Evolutionary conservation across 2,113 vertebrate species (phyloP).

Genomic region (Burhinus bistriatus): DNA sequence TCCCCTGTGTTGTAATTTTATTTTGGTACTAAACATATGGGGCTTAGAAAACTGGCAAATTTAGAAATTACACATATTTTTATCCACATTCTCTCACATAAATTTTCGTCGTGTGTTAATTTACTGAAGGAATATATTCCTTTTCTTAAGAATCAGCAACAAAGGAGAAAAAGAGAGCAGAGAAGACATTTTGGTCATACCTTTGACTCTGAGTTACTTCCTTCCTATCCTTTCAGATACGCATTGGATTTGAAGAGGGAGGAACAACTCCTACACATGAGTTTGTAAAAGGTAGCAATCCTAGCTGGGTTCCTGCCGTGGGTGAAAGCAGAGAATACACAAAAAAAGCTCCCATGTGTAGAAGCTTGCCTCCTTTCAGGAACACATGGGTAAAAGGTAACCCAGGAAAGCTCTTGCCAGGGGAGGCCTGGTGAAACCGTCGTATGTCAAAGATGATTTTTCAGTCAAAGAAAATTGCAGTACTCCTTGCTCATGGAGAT

Average conservation of each 20-base stretch:
- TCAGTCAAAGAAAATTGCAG: background rate
- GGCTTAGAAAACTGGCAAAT: conserved; percentile 16
- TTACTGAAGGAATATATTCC: background rate
- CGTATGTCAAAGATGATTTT: background rate
- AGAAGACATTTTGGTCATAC: background rate
- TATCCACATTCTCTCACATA: background rate
- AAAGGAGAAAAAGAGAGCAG: background rate
- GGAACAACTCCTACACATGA: background rate
- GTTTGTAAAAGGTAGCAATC: background rate
- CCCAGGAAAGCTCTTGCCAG: background rate
- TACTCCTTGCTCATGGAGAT: background rate
- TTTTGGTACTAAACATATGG: conserved; percentile 57
- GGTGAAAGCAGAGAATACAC: background rate
- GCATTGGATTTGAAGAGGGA: background rate
- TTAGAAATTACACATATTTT: conserved; percentile 9
- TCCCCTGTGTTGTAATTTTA: conserved; percentile 41
- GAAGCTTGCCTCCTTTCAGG: background rate
- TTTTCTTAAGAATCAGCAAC: background rate
- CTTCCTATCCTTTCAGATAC: background rate
- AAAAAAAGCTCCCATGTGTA: background rate
- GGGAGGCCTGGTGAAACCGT: background rate
- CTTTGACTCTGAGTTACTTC: background rate
- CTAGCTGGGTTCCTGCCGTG: background rate
- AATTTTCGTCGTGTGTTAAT: background rate
- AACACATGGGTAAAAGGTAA: background rate